These are phyloP conservation scores for Megaceryle torquata DNA, from an alignment of 2,113 vertebrate species.

Conservation along the genomic window DNA sequence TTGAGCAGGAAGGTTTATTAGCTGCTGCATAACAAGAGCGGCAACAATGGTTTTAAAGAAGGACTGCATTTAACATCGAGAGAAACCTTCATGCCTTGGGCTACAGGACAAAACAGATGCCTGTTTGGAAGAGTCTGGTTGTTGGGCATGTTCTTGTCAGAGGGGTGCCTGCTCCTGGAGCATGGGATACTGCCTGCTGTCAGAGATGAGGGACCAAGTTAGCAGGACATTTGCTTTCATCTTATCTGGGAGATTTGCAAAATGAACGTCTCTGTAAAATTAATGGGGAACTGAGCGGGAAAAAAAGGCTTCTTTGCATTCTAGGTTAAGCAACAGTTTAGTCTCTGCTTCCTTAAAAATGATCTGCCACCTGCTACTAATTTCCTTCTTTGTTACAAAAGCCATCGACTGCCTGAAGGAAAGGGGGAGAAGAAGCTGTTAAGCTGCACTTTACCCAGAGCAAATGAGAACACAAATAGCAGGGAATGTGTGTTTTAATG, in stretches of 20 bases:
- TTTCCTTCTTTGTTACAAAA: conserved; percentile 47
- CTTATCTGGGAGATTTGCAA: background rate
- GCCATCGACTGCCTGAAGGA: conserved; percentile 50
- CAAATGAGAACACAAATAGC: conserved; percentile 56
- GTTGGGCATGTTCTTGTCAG: background rate
- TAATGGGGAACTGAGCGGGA: background rate
- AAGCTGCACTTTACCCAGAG: conserved; percentile 46
- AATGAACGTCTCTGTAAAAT: background rate
- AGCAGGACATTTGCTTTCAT: background rate
- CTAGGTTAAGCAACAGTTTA: conserved; percentile 37
- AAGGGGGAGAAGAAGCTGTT: conserved; percentile 37
- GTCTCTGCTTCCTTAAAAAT: conserved; percentile 44
- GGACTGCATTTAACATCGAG: background rate
- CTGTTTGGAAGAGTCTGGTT: background rate
- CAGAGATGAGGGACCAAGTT: background rate
- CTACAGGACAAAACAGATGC: background rate
- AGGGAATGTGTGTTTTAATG: conserved; percentile 49
- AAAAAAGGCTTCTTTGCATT: background rate
- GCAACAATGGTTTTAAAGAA: conserved; percentile 30
- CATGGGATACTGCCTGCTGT: background rate
- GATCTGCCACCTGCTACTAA: conserved; percentile 56
- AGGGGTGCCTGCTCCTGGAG: background rate
- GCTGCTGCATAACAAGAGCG: conserved; percentile 21
- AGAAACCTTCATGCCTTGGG: background rate
- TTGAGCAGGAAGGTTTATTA: conserved; percentile 40